Percentiles rank a stretch among this genome's conserved stretches.
Evolutionary conservation across 2,113 vertebrate genomes (phyloP).

Genomic region (Sapajus apella): DNA sequence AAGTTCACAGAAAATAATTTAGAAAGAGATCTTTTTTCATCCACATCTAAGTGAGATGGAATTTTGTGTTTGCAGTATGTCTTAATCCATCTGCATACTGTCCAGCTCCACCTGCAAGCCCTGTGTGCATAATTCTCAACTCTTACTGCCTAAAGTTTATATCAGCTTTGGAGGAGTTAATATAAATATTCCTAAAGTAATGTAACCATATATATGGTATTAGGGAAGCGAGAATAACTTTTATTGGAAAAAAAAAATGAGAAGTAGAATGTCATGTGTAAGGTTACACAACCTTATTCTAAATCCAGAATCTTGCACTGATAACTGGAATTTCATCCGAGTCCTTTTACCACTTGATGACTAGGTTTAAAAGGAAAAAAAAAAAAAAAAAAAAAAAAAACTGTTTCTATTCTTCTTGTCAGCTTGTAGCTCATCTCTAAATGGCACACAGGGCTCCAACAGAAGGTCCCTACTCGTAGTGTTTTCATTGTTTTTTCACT

Average conservation of each 20-base stretch:
- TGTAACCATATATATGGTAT: neutral
- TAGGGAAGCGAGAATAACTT: conserved; percentile 4
- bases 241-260: neutral
- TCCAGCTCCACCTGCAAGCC: neutral
- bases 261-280: neutral
- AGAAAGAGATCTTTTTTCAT: neutral
- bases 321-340: neutral
- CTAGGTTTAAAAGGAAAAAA: neutral
- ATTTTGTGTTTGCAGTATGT: neutral
- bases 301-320: neutral
- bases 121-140: neutral
- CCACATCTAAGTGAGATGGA: rapidly evolving
- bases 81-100: rapidly evolving
- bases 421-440: neutral
- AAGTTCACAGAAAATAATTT: neutral
- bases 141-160: neutral
- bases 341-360: neutral
- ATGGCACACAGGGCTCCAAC: neutral
- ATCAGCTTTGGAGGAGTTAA: neutral
- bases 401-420: neutral
- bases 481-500: neutral
- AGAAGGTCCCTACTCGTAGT: neutral
- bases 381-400: too few species aligned
- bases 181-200: neutral
- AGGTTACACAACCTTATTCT: neutral